phyloP scores from a whole-genome alignment of 2,888 invertebrate species.

The Thera britannica region DNA sequence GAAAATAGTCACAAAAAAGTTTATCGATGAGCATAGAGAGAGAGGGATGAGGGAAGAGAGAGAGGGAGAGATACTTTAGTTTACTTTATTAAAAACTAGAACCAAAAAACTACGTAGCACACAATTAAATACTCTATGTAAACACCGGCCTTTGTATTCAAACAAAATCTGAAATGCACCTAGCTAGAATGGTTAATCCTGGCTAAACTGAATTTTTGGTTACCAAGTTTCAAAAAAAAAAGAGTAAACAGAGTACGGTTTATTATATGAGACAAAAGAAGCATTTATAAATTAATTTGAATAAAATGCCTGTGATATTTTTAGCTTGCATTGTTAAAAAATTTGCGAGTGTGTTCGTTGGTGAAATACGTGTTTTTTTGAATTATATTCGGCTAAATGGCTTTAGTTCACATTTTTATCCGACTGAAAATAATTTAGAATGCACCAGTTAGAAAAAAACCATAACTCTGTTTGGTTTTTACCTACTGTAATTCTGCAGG shows the following conservation, averaged over 20 bases:
- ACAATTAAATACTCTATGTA: neutral
- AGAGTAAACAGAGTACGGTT: neutral
- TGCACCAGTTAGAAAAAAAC: neutral
- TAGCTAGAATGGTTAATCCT: neutral
- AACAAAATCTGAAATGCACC: neutral
- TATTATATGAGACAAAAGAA: neutral
- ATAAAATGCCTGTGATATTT: constrained; percentile 13
- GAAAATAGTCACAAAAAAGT: too few species aligned
- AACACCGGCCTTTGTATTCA: neutral
- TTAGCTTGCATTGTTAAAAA: constrained; percentile 8
- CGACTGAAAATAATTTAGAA: neutral
- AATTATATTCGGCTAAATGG: neutral
- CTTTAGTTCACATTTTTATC: neutral
- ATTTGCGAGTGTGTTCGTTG: neutral
- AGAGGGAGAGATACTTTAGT: too few species aligned
- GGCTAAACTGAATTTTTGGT: constrained; percentile 7
- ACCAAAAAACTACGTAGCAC: too few species aligned
- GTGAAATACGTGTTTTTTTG: neutral
- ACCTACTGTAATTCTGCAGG: too few species aligned
- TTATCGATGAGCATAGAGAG: too few species aligned
- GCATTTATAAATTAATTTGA: constrained; percentile 17
- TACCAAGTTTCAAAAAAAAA: constrained; percentile 3
- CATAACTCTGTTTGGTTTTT: too few species aligned
- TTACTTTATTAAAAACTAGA: too few species aligned
- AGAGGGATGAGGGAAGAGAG: too few species aligned